Evolutionary conservation across 2,888 invertebrate genomes (phyloP), one percentile per base, ranked within the genome.

Genomic region (Anoplius nigerrimus): DNA sequence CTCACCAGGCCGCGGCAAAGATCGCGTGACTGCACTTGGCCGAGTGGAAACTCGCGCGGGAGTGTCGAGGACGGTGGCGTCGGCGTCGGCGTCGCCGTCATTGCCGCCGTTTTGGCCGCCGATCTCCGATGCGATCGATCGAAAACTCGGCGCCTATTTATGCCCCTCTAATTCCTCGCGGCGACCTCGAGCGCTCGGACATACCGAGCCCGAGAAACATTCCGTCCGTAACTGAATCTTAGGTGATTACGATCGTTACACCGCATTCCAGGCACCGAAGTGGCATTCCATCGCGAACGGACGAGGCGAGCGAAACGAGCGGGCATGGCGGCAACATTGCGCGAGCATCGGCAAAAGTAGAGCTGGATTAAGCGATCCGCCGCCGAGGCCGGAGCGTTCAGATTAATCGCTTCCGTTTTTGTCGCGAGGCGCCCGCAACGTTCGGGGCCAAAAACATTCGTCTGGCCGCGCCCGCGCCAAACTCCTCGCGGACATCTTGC

Each of bases 241-340:
- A 74, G 76, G 75, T 80, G 82, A 77, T 83, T 78, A 82, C 80
- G 83, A 85, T 86, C 81, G 82, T 86, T 84, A 82, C 82, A 80
- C 78, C 82, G 76, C 83, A 86, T 86, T 86, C 86, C 83, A 80
- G 79, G 79, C 82, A 84, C 84, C 78, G 80, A 83, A 84, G 83
- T 81, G 84, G 79, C 78, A 83, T 84, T 83, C 78, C 80, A 71
- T 73, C 74, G 73, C 73, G 34, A 13, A 24, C 24, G 24, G 24
- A 6, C 24, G 24, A 24, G 71, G 69, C 71, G 69, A 24, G 6
- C 24, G 24, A 11, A n/a, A 34, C 34, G 34, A 13, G 34, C 48
- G 48, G 16, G 48, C 16, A 48, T 5, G 46, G 61, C 69, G 63
- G 74, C 76, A 71, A 78, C 72, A 78, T 79, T 77, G 76, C 78